Evolutionary conservation across 2,113 vertebrate species (phyloP).

Genomic region (Dryoscopus gambensis): DNA sequence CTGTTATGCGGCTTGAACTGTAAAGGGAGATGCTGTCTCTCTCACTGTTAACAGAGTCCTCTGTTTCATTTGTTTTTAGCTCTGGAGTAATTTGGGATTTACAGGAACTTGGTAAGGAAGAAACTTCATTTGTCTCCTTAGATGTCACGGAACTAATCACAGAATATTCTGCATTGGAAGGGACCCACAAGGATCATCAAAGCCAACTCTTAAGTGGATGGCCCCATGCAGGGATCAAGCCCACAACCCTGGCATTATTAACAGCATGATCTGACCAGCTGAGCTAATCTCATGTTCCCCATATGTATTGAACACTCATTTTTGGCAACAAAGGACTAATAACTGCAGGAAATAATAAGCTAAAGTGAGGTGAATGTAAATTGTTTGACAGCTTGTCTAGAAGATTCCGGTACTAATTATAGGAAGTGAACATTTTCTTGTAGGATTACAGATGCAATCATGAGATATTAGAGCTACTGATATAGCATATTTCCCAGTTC

Average conservation of each 20-base stretch:
- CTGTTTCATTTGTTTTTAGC: background rate
- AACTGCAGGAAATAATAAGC: background rate
- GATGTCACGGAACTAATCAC: background rate
- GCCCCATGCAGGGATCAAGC: background rate
- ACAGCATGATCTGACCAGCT: background rate
- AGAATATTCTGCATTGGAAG: background rate
- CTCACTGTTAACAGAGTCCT: background rate
- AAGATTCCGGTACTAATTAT: background rate
- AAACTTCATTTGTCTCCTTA: background rate
- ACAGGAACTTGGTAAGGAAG: background rate
- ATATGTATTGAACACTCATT: background rate
- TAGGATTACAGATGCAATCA: background rate
- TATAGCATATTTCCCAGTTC: background rate
- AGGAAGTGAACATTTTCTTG: background rate
- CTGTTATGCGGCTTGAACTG: background rate
- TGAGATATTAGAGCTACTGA: background rate
- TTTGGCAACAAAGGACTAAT: background rate
- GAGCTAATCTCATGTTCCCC: background rate
- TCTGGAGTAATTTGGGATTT: background rate
- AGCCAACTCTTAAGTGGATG: background rate
- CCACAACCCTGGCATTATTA: background rate
- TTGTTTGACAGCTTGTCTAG: background rate
- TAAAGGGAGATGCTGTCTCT: background rate
- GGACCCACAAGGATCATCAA: background rate
- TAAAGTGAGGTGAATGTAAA: background rate